Base-by-base conservation (phyloP, 2,888 invertebrate species). In the Steromphala cineraria region DNA sequence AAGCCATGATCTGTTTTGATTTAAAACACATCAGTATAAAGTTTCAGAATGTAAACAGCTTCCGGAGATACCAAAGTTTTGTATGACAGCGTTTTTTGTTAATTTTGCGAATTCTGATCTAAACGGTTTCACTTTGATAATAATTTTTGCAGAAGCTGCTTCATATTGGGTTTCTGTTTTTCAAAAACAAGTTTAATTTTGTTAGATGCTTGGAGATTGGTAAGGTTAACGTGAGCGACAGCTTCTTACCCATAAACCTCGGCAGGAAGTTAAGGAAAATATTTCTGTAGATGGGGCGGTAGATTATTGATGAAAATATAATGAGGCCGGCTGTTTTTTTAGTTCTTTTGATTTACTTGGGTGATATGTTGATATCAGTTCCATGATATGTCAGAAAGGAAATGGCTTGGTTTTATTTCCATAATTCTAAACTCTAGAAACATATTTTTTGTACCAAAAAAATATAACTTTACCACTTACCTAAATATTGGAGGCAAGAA, bases 1-100 rank as follows among this genome's bases (percentile, higher is more conserved):
- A 76, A 53, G 55, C 76, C 76, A 76, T 76, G 76, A 76, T 76
- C 76, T 76, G 76, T 76, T 76, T 76, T 76, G 53, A 76, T 76
- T 55, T 53, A 76, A 76, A 76, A 76, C 76, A 76, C 53, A 55
- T 76, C 53, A 76, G 53, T 76, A 31, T 76, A 55, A 55, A 76
- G 76, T 76, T 76, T 76, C 76, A 55, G 55, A 76, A 76, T 53
- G 53, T n/a, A 76, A 76, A 76, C 76, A 76, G 24, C 53, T 55
- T 55, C 55, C 55, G 28, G 76, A 76, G 76, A 53, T 76, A 55
- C 53, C 31, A 76, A n/a, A 76, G 76, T 76, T 53, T 76, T 55
- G 55, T 76, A 55, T 76, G 55, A 76, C 76, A 19, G 56, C 67
- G 28, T 76, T 76, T 55, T 53, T 55, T 76, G 53, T 76, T 55